Percentiles rank a stretch among this genome's conserved stretches.
phyloP scores from a whole-genome alignment of 2,888 invertebrate genomes.

The Cantharis rustica region DNA sequence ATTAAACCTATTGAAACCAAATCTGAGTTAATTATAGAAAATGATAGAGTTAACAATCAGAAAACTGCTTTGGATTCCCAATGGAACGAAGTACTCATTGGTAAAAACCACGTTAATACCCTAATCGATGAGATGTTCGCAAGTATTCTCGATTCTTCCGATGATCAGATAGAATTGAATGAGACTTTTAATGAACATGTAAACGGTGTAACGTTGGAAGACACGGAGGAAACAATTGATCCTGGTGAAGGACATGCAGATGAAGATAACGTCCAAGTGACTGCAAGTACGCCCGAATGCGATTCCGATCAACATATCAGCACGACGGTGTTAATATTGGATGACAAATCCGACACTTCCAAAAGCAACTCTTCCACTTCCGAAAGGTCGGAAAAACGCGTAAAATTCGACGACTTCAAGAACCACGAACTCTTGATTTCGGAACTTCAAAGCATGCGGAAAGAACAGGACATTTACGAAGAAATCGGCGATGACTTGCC shows the following conservation, averaged over 20 bases:
- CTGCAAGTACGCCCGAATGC: neutral
- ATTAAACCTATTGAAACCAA: conserved; percentile 11
- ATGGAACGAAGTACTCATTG: conserved; percentile 36
- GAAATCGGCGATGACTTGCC: conserved; percentile 40
- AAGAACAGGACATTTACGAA: conserved; percentile 47
- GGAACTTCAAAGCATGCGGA: conserved; percentile 70
- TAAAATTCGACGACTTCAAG: conserved; percentile 50
- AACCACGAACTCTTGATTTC: conserved; percentile 74
- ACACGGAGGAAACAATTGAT: neutral
- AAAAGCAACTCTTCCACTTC: conserved; percentile 33
- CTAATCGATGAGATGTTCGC: conserved; percentile 55
- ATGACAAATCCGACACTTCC: conserved; percentile 3
- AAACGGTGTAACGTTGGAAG: conserved; percentile 5
- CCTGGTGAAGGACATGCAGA: neutral
- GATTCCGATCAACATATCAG: neutral
- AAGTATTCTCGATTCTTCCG: conserved; percentile 48
- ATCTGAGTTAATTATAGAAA: conserved; percentile 6
- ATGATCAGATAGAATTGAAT: conserved; percentile 35
- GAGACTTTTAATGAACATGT: conserved; percentile 36
- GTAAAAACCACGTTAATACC: conserved; percentile 53
- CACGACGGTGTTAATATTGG: conserved; percentile 10
- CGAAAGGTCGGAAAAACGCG: conserved; percentile 39
- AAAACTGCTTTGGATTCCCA: conserved; percentile 8
- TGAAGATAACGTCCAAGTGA: neutral
- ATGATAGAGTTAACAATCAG: neutral